Base-by-base conservation (phyloP, 2,113 vertebrate genomes). In the Tetrao urogallus region DNA sequence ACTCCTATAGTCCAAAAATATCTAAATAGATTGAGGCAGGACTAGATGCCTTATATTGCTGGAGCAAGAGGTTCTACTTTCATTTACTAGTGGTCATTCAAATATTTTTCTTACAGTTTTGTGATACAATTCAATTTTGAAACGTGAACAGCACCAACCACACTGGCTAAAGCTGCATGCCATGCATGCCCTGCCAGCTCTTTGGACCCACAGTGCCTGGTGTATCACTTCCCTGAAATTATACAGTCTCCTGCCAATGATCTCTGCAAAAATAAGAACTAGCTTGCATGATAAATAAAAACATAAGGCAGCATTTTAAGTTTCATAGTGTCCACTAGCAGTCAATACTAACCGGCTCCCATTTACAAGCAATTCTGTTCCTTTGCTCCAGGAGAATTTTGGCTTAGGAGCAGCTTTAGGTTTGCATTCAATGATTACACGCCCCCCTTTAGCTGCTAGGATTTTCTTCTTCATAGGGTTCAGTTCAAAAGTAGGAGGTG, bases 361-460 rank as follows among this genome's bases (percentile, higher is more conserved):
- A 95, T 99, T 99, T 73, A 96, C 97, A 22, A 99, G 98, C 92
- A 99, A 96, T 95, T 99, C 99, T 2, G 99, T 99, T 86, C 98
- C 99, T 98, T 99, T 99, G 96, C 98, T 99, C 99, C 99, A 99
- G 2, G 97, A 98, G 96, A 99, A 97, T 66, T 79, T 96, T 18
- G 99, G 98, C 85, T 98, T 99, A 2, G 99, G 99, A 50, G 99
- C 99, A 2, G 99, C 99, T 97, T 98, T 98, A 28, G 99, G 99
- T 81, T 98, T 99, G 94, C 99, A 99, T 66, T 99, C 98, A 38
- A 99, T 99, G 89, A 99, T 97, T 60, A 98, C 98, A 14, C 98
- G 98, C 3, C 99, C 98, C 12, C 99, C 99, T 96, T 98, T 99
- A 21, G 99, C 98, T 45, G 98, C 99, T 87, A 99, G 92, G 64